These are phyloP conservation scores for Lithophane socia DNA, from an alignment of 2,888 invertebrate genomes.

Conservation along the genomic window DNA sequence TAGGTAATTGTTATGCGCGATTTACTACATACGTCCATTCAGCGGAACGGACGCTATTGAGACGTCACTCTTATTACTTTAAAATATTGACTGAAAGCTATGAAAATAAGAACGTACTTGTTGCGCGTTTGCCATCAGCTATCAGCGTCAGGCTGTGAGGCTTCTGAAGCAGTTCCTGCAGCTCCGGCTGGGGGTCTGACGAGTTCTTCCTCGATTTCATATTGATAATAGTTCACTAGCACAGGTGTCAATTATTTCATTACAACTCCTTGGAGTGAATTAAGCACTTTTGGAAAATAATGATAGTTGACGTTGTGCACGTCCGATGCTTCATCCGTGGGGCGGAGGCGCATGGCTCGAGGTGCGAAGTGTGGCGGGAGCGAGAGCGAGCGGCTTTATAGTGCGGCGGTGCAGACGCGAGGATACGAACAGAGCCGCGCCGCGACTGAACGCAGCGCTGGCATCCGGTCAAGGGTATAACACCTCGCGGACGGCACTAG, in stretches of 20 bases:
- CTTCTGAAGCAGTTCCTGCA: constrained; percentile 86
- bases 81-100: constrained; percentile 71
- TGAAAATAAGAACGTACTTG: constrained; percentile 81
- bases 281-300: constrained; percentile 55
- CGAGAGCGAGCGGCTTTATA: constrained; percentile 73
- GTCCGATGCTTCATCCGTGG: constrained; percentile 63
- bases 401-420: constrained; percentile 75
- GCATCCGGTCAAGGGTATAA: constrained; percentile 83
- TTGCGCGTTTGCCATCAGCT: constrained; percentile 76
- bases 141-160: constrained; percentile 76
- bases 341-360: constrained; percentile 78
- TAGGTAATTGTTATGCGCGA: constrained; percentile 73
- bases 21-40: constrained; percentile 76
- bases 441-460: constrained; percentile 84
- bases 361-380: constrained; percentile 68
- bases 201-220: constrained; percentile 81
- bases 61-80: constrained; percentile 74
- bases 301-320: constrained; percentile 30
- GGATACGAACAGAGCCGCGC: constrained; percentile 83
- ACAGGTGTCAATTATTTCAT: constrained; percentile 70
- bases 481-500: constrained; percentile 71
- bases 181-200: constrained; percentile 78
- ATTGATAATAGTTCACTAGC: constrained; percentile 72
- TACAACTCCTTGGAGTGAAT: constrained; percentile 50
- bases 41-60: constrained; percentile 83